Percentiles rank a stretch among this genome's conserved stretches.
Evolutionary conservation across 1,140 invertebrate genomes (phyloP).

Genomic region (Drosophila simulans): DNA sequence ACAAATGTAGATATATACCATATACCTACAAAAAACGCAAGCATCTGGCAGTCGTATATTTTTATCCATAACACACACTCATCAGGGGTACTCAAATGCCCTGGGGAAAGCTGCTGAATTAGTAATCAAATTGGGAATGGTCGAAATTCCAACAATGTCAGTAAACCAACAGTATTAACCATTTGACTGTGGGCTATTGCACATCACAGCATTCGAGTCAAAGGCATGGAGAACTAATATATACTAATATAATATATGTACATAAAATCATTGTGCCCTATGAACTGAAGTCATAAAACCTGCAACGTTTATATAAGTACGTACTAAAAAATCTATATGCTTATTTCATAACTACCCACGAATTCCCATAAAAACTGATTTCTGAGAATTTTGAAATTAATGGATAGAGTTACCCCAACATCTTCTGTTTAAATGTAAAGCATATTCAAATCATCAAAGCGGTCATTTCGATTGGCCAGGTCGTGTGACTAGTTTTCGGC

Average conservation of each 20-base stretch:
- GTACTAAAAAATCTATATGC: not conserved
- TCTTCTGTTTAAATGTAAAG: slow-evolving; percentile 41
- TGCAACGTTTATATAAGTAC: too few relatives aligned
- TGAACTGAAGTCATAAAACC: too few relatives aligned
- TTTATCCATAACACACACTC: slow-evolving; percentile 12
- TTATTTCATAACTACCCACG: not conserved
- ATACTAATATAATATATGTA: too few relatives aligned
- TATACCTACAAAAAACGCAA: slow-evolving; percentile 8
- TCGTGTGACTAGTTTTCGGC: slow-evolving; percentile 39
- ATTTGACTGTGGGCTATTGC: too few relatives aligned
- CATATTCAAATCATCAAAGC: slow-evolving; percentile 44
- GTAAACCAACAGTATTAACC: not conserved
- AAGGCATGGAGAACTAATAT: not conserved
- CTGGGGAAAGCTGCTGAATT: slow-evolving; percentile 6
- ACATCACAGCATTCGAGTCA: too few relatives aligned
- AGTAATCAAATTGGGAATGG: not conserved
- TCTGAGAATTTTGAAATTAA: not conserved
- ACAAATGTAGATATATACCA: slow-evolving; percentile 32
- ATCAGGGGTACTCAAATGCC: slow-evolving; percentile 40
- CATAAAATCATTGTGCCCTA: too few relatives aligned
- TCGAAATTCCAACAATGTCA: not conserved
- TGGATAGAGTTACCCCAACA: slow-evolving; percentile 13
- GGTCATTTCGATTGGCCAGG: slow-evolving; percentile 27
- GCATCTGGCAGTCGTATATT: slow-evolving; percentile 36
- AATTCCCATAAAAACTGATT: not conserved